Conservation (phyloP, 2,113 vertebrate species). For the Xenotilapia leptura region DNA sequence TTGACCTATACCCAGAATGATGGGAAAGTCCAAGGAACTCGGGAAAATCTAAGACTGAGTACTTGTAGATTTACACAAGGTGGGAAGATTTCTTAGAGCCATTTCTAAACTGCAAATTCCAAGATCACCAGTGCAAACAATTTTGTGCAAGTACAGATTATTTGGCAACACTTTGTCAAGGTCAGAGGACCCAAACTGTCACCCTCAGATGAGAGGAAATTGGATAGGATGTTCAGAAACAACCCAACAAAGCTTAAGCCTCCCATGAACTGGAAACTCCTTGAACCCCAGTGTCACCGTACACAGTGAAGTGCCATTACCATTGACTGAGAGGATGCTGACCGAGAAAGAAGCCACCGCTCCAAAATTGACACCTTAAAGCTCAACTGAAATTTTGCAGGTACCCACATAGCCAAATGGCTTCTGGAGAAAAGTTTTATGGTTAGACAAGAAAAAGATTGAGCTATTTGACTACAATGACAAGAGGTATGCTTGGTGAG, state of each 20-base stretch:
- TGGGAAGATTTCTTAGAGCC: neutral
- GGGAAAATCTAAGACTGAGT: neutral
- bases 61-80: neutral
- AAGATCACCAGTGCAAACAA: neutral
- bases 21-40: neutral
- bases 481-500: neutral
- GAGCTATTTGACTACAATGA: neutral
- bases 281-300: neutral
- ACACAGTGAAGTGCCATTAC: neutral
- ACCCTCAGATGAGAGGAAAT: neutral
- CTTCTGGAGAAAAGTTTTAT: neutral
- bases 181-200: neutral
- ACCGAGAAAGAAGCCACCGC: neutral
- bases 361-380: neutral
- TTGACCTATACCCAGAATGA: neutral
- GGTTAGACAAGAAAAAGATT: neutral
- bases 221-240: neutral
- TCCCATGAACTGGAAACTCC: neutral
- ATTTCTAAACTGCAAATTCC: neutral
- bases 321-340: neutral
- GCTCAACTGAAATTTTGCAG: neutral
- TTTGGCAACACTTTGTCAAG: neutral
- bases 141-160: neutral
- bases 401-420: neutral
- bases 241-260: neutral